Evolutionary conservation across 2,797 vertebrate genomes (phyloP).

Genomic region (Alouatta caraya): DNA sequence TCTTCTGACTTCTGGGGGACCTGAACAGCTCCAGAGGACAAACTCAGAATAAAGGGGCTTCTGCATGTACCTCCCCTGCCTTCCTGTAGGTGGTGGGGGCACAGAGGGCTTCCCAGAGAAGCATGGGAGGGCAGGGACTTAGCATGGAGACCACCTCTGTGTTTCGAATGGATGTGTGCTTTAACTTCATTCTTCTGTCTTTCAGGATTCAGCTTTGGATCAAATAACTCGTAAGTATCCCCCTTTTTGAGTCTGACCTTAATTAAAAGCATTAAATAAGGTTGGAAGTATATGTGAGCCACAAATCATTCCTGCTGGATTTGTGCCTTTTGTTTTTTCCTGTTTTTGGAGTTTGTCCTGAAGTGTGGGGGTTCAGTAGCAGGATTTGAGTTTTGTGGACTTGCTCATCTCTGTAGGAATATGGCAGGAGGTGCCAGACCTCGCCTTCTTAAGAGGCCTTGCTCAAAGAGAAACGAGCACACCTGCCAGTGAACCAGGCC

Average conservation of each 20-base stretch:
- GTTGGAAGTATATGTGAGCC: not conserved
- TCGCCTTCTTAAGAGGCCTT: rapidly evolving
- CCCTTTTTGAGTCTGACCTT: not conserved
- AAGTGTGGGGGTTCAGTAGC: not conserved
- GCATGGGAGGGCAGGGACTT: not conserved
- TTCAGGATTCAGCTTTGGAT: slow-evolving; percentile 92
- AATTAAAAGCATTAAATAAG: not conserved
- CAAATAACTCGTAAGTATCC: slow-evolving; percentile 92
- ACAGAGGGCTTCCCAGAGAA: not conserved
- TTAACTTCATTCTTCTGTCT: slow-evolving; percentile 53
- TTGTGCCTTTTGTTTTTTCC: not conserved
- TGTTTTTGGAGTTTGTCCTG: not conserved
- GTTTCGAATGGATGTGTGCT: rapidly evolving
- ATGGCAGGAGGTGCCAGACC: not conserved
- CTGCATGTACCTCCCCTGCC: not conserved
- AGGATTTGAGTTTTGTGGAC: not conserved
- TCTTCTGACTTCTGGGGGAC: too few relatives aligned
- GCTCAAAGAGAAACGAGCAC: rapidly evolving
- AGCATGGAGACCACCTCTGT: not conserved
- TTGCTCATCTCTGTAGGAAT: not conserved
- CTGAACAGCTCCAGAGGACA: not conserved
- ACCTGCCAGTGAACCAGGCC: not conserved
- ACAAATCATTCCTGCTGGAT: not conserved
- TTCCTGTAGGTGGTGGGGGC: rapidly evolving
- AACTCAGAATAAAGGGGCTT: not conserved